These are phyloP conservation scores for Odocoileus hemionus DNA, from an alignment of 2,113 vertebrate species.

Conservation along the genomic window DNA sequence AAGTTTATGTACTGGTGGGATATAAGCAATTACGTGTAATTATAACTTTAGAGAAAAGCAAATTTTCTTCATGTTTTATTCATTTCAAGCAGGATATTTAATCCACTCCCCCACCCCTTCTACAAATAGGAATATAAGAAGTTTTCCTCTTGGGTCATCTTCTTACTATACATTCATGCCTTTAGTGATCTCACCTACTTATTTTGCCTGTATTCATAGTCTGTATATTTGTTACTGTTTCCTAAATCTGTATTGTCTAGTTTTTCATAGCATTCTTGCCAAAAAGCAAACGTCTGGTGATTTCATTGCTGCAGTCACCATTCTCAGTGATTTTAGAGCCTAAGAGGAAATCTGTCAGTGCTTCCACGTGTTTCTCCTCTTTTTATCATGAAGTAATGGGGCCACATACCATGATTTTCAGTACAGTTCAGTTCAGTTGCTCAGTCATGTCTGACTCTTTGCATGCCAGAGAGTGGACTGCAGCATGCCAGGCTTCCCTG, in stretches of 20 bases:
- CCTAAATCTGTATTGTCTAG: neutral
- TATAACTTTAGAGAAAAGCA: neutral
- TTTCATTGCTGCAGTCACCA: neutral
- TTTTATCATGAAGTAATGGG: neutral
- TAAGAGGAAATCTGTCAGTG: neutral
- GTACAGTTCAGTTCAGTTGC: neutral
- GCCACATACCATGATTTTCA: neutral
- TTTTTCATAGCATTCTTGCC: neutral
- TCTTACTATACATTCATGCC: neutral
- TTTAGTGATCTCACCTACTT: neutral
- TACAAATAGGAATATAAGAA: neutral
- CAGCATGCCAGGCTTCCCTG: neutral
- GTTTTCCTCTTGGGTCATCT: neutral
- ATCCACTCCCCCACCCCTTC: neutral
- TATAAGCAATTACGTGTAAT: neutral
- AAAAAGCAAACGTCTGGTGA: neutral
- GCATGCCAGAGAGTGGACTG: neutral
- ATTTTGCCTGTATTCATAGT: neutral
- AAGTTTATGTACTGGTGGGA: neutral
- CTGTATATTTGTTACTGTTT: neutral
- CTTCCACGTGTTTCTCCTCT: neutral
- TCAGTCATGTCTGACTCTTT: neutral
- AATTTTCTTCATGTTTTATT: neutral
- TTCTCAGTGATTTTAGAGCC: neutral
- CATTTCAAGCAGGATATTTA: neutral